A percentile compares a stretch with the other conserved stretches of the same genome.
phyloP scores from a whole-genome alignment of 2,888 invertebrate genomes.

The Xylocampa areola region DNA sequence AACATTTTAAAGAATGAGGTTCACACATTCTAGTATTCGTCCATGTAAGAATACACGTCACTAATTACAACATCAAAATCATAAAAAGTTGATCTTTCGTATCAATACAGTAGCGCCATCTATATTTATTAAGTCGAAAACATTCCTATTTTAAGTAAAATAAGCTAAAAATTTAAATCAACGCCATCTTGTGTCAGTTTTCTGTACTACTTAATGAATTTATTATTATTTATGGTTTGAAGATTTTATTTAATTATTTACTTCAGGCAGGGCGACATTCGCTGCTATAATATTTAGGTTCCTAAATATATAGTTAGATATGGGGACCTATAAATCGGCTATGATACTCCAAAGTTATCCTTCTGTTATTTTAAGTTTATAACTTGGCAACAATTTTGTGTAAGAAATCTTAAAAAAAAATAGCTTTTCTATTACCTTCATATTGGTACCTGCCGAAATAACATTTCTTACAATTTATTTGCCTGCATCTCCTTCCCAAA shows the following conservation, averaged over 20 bases:
- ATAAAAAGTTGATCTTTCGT: slow-evolving; percentile 7
- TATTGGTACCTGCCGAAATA: no score
- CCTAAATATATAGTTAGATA: slow-evolving; percentile 82
- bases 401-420: no score
- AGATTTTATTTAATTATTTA: slow-evolving; percentile 20
- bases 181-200: slow-evolving; percentile 54
- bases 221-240: slow-evolving; percentile 13
- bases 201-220: slow-evolving; percentile 25
- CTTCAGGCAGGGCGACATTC: slow-evolving; percentile 26
- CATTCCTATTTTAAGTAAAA: slow-evolving; percentile 26
- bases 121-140: slow-evolving; percentile 29
- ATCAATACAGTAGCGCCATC: slow-evolving; percentile 39
- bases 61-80: slow-evolving; percentile 6
- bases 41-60: background rate
- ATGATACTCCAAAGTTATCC: slow-evolving; percentile 83
- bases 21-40: background rate
- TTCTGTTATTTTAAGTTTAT: slow-evolving; percentile 44
- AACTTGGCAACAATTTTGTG: slow-evolving; percentile 52
- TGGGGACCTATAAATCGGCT: slow-evolving; percentile 75
- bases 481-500: no score
- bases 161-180: slow-evolving; percentile 27
- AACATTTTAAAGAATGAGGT: background rate
- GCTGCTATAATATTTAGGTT: slow-evolving; percentile 77
- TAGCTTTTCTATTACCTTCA: no score
- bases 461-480: no score